These are phyloP conservation scores for Cacoxenus indagator DNA, from an alignment of 2,888 invertebrate genomes.

Conservation along the genomic window DNA sequence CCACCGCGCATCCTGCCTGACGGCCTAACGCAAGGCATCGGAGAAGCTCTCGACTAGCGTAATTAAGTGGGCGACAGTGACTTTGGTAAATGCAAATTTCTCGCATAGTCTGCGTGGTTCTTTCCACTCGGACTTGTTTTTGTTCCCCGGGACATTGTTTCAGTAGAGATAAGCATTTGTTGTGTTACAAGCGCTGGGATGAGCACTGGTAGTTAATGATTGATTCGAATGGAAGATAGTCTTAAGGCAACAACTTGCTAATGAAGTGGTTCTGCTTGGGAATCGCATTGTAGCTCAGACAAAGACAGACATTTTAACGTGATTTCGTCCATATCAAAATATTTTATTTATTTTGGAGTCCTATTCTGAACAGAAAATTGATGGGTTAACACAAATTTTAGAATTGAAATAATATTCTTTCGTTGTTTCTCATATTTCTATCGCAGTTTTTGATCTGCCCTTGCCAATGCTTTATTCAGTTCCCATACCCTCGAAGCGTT, in stretches of 20 bases:
- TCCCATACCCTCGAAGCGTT: no score
- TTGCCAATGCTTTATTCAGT: no score
- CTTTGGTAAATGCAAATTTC: conserved; percentile 9
- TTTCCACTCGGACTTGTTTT: neutral
- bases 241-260: conserved; percentile 4
- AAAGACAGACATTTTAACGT: neutral
- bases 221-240: neutral
- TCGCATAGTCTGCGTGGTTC: conserved; percentile 1
- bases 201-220: neutral
- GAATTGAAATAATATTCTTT: no score
- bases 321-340: no score
- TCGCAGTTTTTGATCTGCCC: no score
- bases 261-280: conserved; percentile 1
- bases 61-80: conserved; percentile 5
- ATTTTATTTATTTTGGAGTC: no score
- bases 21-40: neutral
- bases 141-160: neutral
- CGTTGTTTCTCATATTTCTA: no score
- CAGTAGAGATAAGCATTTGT: neutral
- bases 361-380: no score
- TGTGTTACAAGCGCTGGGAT: neutral
- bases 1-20: neutral
- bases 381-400: no score
- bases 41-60: conserved; percentile 1
- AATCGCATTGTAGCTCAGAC: neutral